Percentiles rank a stretch among this genome's conserved stretches.
These are phyloP conservation scores for Noctua janthe DNA, from an alignment of 2,888 invertebrate species.

Conservation along the genomic window DNA sequence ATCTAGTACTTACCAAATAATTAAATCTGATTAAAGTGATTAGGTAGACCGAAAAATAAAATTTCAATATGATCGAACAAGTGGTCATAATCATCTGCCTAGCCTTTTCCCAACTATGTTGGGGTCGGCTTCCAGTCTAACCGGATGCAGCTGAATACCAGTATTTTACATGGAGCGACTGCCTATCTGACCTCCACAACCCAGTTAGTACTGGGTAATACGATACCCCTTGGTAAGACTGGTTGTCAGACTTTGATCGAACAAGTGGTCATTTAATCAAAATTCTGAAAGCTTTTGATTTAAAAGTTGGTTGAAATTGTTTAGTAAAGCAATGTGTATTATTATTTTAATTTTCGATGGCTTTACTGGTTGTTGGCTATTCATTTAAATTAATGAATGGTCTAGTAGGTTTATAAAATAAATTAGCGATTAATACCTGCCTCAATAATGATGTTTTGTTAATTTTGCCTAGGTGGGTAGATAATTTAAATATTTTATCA, in stretches of 20 bases:
- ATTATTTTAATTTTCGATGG: background rate
- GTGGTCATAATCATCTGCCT: background rate
- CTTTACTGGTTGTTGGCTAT: background rate
- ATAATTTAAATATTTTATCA: too few relatives aligned
- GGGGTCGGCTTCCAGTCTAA: too few relatives aligned
- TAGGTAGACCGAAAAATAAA: background rate
- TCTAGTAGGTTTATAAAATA: background rate
- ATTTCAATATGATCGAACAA: background rate
- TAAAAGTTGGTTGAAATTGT: background rate
- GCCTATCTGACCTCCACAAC: too few relatives aligned
- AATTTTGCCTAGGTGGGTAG: background rate
- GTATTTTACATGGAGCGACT: too few relatives aligned
- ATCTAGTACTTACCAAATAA: background rate
- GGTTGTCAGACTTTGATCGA: background rate
- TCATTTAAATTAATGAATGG: background rate
- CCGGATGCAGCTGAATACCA: too few relatives aligned
- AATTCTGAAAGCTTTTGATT: constrained; percentile 5
- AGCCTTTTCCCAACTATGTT: too few relatives aligned
- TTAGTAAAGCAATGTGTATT: background rate
- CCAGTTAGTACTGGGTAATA: too few relatives aligned
- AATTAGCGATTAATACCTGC: background rate
- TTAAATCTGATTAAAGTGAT: background rate
- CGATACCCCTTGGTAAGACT: too few relatives aligned
- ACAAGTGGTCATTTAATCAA: background rate
- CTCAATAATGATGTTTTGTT: too few relatives aligned